These are phyloP conservation scores for Microcebus tavaratra DNA, from an alignment of 2,113 vertebrate genomes.

Conservation along the genomic window DNA sequence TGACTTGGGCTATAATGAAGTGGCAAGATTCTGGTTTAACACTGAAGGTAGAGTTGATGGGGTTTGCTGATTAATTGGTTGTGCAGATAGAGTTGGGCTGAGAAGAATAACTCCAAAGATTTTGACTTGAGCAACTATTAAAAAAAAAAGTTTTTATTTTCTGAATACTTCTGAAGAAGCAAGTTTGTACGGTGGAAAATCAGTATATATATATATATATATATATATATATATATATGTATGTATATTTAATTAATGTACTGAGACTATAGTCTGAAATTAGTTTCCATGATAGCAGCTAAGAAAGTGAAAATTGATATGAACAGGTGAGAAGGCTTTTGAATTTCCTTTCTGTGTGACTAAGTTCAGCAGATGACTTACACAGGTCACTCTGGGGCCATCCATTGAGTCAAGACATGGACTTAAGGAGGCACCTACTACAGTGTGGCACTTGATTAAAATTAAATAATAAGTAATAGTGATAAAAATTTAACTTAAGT, in stretches of 20 bases:
- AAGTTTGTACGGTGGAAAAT: background rate
- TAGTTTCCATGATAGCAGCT: background rate
- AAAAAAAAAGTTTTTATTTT: background rate
- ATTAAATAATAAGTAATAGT: conserved; percentile 57
- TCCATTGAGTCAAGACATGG: background rate
- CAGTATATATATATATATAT: background rate
- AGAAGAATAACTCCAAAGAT: background rate
- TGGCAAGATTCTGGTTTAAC: no score
- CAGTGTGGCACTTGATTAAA: conserved; percentile 44
- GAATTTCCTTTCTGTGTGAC: conserved; percentile 42
- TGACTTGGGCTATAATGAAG: background rate
- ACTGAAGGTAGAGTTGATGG: background rate
- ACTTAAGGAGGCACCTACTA: background rate
- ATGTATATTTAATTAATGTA: background rate
- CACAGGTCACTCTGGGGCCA: background rate
- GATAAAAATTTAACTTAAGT: conserved; percentile 58
- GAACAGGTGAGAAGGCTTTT: background rate
- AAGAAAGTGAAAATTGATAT: background rate
- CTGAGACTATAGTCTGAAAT: background rate
- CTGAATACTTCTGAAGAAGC: background rate
- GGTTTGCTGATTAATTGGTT: background rate
- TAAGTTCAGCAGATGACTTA: background rate
- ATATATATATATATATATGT: no score
- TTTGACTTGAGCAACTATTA: background rate
- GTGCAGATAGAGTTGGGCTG: background rate